Conservation (phyloP, 1,140 invertebrate genomes). For the Fopius arisanus region DNA sequence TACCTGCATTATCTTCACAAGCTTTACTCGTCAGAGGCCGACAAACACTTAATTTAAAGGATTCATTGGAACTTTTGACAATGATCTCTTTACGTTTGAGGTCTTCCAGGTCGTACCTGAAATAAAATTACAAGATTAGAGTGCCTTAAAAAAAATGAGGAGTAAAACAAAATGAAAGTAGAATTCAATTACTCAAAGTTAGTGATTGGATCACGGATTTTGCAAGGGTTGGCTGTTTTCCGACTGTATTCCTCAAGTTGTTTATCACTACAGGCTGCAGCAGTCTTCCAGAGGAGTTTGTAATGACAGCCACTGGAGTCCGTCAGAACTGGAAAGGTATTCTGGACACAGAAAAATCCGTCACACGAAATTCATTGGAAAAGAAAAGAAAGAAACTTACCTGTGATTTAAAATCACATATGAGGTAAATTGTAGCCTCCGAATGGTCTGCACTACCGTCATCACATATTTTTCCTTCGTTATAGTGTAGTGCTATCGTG, state of each 20-base stretch:
- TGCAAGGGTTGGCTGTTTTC: slow-evolving; percentile 42
- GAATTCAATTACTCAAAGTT: slow-evolving; percentile 44
- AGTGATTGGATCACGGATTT: slow-evolving; percentile 48
- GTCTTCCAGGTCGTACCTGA: slow-evolving; percentile 45
- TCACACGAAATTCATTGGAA: slow-evolving; percentile 13
- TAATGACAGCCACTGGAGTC: slow-evolving; percentile 47
- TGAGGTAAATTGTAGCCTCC: slow-evolving; percentile 51
- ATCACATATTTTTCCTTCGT: slow-evolving; percentile 42
- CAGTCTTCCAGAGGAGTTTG: slow-evolving; percentile 47
- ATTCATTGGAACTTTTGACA: slow-evolving; percentile 23
- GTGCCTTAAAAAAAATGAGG: neutral
- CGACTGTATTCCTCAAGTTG: slow-evolving; percentile 43
- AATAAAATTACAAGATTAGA: slow-evolving; percentile 27
- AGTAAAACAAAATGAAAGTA: slow-evolving; percentile 12
- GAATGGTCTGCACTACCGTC: slow-evolving; percentile 18
- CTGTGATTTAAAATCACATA: slow-evolving; percentile 49
- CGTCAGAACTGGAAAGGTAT: slow-evolving; percentile 44
- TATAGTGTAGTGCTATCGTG: slow-evolving; percentile 47
- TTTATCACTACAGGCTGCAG: slow-evolving; percentile 47
- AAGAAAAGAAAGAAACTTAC: slow-evolving; percentile 39
- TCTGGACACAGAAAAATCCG: slow-evolving; percentile 29
- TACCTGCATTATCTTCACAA: neutral
- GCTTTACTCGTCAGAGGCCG: slow-evolving; percentile 24
- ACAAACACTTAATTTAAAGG: slow-evolving; percentile 51
- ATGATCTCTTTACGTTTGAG: slow-evolving; percentile 37